Base-by-base conservation (phyloP, 2,888 invertebrate genomes). In the Tridacna gigas region DNA sequence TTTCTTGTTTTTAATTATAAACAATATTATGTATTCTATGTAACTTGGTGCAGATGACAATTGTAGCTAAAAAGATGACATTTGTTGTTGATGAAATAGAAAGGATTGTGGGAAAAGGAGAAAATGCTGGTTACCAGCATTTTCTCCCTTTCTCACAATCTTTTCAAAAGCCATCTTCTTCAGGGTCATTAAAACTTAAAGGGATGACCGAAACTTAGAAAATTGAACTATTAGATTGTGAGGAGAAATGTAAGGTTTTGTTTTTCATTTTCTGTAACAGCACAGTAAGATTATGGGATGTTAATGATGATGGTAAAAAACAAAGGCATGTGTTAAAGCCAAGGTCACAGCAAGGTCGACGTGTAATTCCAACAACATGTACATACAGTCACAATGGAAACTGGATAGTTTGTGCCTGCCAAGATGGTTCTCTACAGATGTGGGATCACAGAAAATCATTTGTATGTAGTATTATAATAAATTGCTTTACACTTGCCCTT, bases 361-460 rank as follows among this genome's bases (percentile, higher is more conserved):
- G 97, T 93, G 97, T 97, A 0, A 96, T 97, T 82, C 98, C 99
- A 0, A 97, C 97, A 0, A 96, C 98, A 0, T 98, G 98, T 93
- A 96, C 96, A 0, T 99, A 97, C 93, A 98, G 97, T 73, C 95
- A 97, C 73, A 98, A 98, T 92, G 98, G 98, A 0, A 97, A 97
- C 79, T 96, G 97, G 0, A 97, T 99, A 7, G 97, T 97, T 25
- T 97, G 98, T 80, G 99, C 97, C 0, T 99, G 99, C 93, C 96
- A 96, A 67, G 99, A 99, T 95, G 99, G 99, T 0, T 98, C 98
- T 0, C 96, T 99, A 77, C 99, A 99, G 95, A 97, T 99, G 95
- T 99, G 99, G 99, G 99, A 99, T 93, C 97, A 98, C 75, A 96
- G 98, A 47, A 98, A 97, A 93, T 85, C 89, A 26, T 98, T 97